Percentiles rank a stretch among this genome's conserved stretches.
These are phyloP conservation scores for Leptopilina drosophilae DNA, from an alignment of 2,888 invertebrate genomes.

Conservation along the genomic window DNA sequence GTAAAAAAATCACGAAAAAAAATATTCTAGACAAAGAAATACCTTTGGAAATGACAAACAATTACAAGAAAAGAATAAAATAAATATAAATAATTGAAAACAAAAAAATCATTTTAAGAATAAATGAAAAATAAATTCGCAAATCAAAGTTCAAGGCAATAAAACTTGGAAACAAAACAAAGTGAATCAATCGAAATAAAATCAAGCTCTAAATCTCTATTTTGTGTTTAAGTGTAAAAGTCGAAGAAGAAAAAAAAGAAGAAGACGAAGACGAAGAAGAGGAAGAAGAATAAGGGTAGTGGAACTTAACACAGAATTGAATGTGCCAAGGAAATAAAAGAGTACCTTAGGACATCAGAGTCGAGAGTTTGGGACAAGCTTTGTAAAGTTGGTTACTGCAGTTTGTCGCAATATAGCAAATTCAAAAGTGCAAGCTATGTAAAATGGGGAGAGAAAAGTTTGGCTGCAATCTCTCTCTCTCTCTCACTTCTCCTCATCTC, in stretches of 20 bases:
- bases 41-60: no score
- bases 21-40: no score
- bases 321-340: slow-evolving; percentile 44
- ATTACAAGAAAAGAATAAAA: no score
- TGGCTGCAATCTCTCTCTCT: slow-evolving; percentile 57
- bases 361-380: slow-evolving; percentile 53
- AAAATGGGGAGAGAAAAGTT: slow-evolving; percentile 54
- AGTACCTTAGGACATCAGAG: slow-evolving; percentile 44
- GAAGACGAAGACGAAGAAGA: neutral
- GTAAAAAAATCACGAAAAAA: no score
- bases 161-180: neutral
- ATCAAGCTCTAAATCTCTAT: neutral
- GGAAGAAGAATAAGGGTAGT: slow-evolving; percentile 1
- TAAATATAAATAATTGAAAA: no score
- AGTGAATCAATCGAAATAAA: neutral
- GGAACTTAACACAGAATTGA: slow-evolving; percentile 16
- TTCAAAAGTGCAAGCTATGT: slow-evolving; percentile 17
- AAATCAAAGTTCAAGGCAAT: no score
- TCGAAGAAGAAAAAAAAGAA: neutral
- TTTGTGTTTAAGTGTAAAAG: slow-evolving; percentile 10
- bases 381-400: slow-evolving; percentile 57
- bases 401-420: slow-evolving; percentile 57
- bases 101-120: no score
- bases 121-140: no score
- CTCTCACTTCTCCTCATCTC: slow-evolving; percentile 42